phyloP scores from a whole-genome alignment of 2,797 vertebrate genomes.

The Eurystomus glaucurus region DNA sequence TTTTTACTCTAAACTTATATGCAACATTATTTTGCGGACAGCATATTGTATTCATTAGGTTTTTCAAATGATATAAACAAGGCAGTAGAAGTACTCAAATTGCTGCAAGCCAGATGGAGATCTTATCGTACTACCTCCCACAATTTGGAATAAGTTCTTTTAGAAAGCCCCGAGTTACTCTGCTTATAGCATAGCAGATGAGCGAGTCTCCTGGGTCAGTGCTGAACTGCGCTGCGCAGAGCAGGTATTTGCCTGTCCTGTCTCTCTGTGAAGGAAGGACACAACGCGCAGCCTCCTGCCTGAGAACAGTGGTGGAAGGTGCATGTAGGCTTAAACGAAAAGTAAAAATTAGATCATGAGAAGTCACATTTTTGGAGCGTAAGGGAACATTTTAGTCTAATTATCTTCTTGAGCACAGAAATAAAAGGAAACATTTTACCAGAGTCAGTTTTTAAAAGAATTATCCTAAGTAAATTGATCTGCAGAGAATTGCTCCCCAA shows the following conservation, averaged over 20 bases:
- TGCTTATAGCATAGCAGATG: conserved; percentile 1
- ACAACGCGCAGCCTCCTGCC: background rate
- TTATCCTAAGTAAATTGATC: conserved; percentile 62
- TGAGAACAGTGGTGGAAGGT: background rate
- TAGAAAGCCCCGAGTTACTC: background rate
- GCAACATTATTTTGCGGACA: conserved; percentile 30
- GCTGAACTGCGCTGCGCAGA: background rate
- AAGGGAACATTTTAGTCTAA: conserved; percentile 66
- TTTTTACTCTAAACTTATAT: conserved; percentile 11
- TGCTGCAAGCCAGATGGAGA: conserved; percentile 41
- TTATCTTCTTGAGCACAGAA: conserved; percentile 50
- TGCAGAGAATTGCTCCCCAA: conserved; percentile 33
- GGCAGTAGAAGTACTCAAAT: conserved; percentile 30
- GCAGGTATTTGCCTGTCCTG: background rate
- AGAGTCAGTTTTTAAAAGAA: conserved; percentile 53
- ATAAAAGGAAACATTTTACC: conserved; percentile 66
- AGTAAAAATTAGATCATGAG: conserved; percentile 12
- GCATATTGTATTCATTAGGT: conserved; percentile 65
- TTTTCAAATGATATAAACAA: conserved; percentile 52
- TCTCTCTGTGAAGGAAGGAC: background rate
- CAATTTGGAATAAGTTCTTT: background rate
- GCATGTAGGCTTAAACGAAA: background rate
- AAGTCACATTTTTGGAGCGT: conserved; percentile 58
- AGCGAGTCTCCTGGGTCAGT: background rate
- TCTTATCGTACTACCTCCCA: conserved; percentile 68